Percentiles rank a stretch among this genome's conserved stretches.
phyloP scores from a whole-genome alignment of 2,797 vertebrate species.

The Valencia hispanica region DNA sequence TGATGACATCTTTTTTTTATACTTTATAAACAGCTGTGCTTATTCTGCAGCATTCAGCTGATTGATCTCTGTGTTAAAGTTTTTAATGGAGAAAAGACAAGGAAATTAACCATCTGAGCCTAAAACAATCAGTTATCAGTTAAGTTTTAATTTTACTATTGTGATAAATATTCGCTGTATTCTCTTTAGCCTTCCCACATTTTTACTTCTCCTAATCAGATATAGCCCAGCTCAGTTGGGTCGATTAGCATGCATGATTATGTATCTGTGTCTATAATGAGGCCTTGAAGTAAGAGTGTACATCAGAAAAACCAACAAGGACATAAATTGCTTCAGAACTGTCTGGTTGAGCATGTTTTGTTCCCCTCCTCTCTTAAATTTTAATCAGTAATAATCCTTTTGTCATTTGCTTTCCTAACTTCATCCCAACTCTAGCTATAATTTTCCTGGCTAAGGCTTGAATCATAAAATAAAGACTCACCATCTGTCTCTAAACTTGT shows the following conservation, averaged over 20 bases:
- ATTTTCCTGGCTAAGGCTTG: slow-evolving; percentile 64
- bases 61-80: slow-evolving; percentile 14
- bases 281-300: slow-evolving; percentile 75
- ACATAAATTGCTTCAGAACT: slow-evolving; percentile 74
- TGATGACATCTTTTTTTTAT: slow-evolving; percentile 46
- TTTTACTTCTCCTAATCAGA: slow-evolving; percentile 58
- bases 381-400: slow-evolving; percentile 76
- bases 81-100: slow-evolving; percentile 32
- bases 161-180: slow-evolving; percentile 31
- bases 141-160: slow-evolving; percentile 7
- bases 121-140: neutral
- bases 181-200: slow-evolving; percentile 18
- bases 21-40: slow-evolving; percentile 22
- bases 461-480: slow-evolving; percentile 61
- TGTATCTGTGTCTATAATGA: slow-evolving; percentile 80
- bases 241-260: slow-evolving; percentile 83
- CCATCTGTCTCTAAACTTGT: slow-evolving; percentile 73
- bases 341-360: slow-evolving; percentile 70
- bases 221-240: slow-evolving; percentile 54
- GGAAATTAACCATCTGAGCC: neutral
- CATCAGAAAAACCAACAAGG: slow-evolving; percentile 72
- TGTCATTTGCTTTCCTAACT: slow-evolving; percentile 72
- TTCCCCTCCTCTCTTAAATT: slow-evolving; percentile 62
- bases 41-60: slow-evolving; percentile 54
- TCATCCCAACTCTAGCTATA: slow-evolving; percentile 59